Evolutionary conservation across 2,113 vertebrate species (phyloP).

Genomic region (Mesembrinibis cayennensis): DNA sequence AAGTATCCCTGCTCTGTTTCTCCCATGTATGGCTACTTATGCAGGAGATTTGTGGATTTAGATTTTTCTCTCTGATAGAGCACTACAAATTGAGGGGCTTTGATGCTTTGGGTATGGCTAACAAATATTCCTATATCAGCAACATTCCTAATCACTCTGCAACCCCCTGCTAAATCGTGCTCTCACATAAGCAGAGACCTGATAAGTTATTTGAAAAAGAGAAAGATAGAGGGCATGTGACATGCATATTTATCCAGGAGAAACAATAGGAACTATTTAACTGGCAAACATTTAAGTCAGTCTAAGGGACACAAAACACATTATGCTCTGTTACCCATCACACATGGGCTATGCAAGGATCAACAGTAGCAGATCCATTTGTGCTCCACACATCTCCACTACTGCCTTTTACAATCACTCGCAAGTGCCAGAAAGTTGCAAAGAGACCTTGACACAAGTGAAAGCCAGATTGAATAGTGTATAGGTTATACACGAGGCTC

Average conservation of each 20-base stretch:
- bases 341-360: neutral
- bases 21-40: neutral
- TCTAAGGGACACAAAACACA: neutral
- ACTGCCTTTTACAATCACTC: neutral
- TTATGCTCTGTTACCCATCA: neutral
- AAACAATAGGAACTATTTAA: neutral
- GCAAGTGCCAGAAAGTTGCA: neutral
- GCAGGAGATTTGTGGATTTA: neutral
- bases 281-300: too few relatives aligned
- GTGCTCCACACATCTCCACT: neutral
- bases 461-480: neutral
- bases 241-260: neutral
- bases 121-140: neutral
- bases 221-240: neutral
- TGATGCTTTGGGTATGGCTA: neutral
- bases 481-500: fast-evolving
- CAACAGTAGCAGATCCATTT: neutral
- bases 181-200: neutral
- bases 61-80: neutral
- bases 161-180: fast-evolving
- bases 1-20: neutral
- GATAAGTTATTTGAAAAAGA: neutral
- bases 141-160: neutral
- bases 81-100: fast-evolving
- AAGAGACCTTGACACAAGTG: neutral